Evolutionary conservation across 2,113 vertebrate genomes (phyloP), one percentile per base, ranked within the genome.

Genomic region (Pelobates fuscus): DNA sequence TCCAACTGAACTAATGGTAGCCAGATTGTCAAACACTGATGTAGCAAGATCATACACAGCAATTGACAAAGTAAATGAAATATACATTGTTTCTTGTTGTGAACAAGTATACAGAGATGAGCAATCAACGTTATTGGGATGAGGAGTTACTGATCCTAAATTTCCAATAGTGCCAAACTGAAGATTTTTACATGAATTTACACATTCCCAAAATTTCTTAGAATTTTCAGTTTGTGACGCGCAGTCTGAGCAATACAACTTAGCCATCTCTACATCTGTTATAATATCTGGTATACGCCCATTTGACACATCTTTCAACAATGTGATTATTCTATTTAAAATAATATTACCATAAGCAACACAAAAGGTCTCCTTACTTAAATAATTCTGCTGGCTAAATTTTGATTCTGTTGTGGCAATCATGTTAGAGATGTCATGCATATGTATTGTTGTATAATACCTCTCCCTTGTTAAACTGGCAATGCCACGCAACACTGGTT

Each of bases 101-200:
- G 30, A 32, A 8, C 52, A 55, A 10, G n/a, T 10, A 55, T 1
- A 55, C 8, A 15, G 52, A 10, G 52, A n/a, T 8, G n/a, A 7
- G n/a, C 52, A 55, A 55, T n/a, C 30, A 32, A 32, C n/a, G 10
- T 55, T 55, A 55, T 55, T 55, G n/a, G 52, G 52, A n/a, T 55
- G 52, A 1, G 6, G 52, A 20, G 52, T 55, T 21, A 55, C 52
- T 3, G 52, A 55, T 55, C 11, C 52, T 3, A 55, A 23, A 21
- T 55, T 18, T 55, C 52, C 15, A 21, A 55, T 55, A 20, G n/a
- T 55, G 52, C 23, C n/a, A 21, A 15, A 55, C 8, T 55, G n/a
- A 55, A 55, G 52, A 10, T 55, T 55, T 23, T n/a, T 55, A n/a
- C 52, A 55, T 55, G 52, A 55, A 21, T n/a, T 15, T n/a, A 55